These are phyloP conservation scores for Indicator maculatus DNA, from an alignment of 2,113 vertebrate genomes.

Conservation along the genomic window DNA sequence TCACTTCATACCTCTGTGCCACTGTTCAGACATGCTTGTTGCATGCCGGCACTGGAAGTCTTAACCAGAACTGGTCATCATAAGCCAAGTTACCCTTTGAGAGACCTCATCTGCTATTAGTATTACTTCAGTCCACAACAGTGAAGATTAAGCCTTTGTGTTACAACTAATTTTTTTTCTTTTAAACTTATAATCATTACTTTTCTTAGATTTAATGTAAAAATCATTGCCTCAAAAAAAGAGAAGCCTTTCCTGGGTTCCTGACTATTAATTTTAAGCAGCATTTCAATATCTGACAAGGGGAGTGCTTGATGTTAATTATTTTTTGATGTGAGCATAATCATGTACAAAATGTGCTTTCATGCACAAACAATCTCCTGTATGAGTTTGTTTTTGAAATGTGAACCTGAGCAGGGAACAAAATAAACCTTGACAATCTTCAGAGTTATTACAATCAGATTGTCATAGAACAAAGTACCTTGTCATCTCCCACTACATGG, in stretches of 20 bases:
- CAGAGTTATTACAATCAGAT: slow-evolving; percentile 36
- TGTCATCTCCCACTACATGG: neutral
- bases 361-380: slow-evolving; percentile 34
- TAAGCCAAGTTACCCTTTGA: neutral
- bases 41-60: neutral
- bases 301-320: slow-evolving; percentile 56
- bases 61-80: neutral
- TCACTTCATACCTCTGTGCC: neutral
- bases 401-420: slow-evolving; percentile 9
- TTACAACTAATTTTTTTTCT: neutral
- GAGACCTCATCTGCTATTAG: neutral
- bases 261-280: slow-evolving; percentile 43
- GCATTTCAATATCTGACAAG: slow-evolving; percentile 48
- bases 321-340: slow-evolving; percentile 61
- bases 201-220: neutral
- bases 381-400: slow-evolving; percentile 46
- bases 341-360: slow-evolving; percentile 42
- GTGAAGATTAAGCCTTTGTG: neutral
- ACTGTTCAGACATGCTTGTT: neutral
- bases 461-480: slow-evolving; percentile 39
- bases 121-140: neutral
- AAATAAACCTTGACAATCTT: neutral
- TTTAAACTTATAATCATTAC: neutral
- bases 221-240: neutral
- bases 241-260: neutral